Percentiles rank a stretch among this genome's conserved stretches.
Evolutionary conservation across 1,140 invertebrate species (phyloP).

Genomic region (Chionoecetes opilio): DNA sequence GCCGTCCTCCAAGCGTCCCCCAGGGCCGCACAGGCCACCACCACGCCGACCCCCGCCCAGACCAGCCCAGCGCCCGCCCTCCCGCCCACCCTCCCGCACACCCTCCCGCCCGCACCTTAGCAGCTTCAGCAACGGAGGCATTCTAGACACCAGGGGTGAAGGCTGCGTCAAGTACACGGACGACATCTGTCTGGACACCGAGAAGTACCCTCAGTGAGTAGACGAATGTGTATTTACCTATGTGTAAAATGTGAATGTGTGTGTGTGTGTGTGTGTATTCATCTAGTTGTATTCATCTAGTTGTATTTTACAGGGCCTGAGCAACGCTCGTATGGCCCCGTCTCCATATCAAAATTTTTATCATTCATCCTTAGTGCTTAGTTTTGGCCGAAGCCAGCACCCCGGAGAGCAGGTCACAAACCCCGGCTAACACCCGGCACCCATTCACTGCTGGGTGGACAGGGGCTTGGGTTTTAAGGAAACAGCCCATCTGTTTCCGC

Average conservation of each 20-base stretch:
- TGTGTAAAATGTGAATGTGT: constrained; percentile 57
- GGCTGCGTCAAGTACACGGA: constrained; percentile 86
- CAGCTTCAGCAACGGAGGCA: constrained; percentile 42
- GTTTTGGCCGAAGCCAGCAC: too few relatives aligned
- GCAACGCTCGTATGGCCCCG: too few relatives aligned
- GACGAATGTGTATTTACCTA: constrained; percentile 33
- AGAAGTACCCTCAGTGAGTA: constrained; percentile 91
- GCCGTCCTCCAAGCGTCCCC: not conserved
- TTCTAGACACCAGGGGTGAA: not conserved
- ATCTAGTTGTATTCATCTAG: too few relatives aligned
- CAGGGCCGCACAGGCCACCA: not conserved
- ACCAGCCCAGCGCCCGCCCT: not conserved
- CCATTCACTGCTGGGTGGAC: too few relatives aligned
- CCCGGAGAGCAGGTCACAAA: too few relatives aligned
- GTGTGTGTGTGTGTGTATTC: constrained; percentile 5
- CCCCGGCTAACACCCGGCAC: too few relatives aligned
- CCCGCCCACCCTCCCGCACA: constrained; percentile 14
- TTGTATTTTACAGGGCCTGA: too few relatives aligned
- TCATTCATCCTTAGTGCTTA: too few relatives aligned
- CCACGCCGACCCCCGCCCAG: not conserved
- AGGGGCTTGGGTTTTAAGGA: too few relatives aligned
- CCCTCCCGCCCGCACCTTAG: not conserved
- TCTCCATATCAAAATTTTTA: too few relatives aligned
- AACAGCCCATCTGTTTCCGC: too few relatives aligned
- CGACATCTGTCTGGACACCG: constrained; percentile 89